phyloP scores from a whole-genome alignment of 37 sponge, comb jelly and placozoan species.

The Hexactinellida sp. region DNA sequence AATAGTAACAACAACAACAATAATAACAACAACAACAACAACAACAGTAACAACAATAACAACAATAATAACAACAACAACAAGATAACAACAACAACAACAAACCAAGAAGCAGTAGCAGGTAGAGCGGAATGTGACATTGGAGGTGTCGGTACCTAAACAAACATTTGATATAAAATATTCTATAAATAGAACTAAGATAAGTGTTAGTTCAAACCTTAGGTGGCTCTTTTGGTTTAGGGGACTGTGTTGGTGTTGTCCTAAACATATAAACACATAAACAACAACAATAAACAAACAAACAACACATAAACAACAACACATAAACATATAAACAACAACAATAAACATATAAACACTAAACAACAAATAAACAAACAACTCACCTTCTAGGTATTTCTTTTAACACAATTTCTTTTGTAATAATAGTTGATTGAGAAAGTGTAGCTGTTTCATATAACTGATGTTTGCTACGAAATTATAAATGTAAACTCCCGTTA shows the following conservation, averaged over 20 bases:
- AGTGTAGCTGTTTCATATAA: constrained; percentile 43
- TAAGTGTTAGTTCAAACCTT: background rate
- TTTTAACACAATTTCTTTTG: background rate
- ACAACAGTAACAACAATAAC: background rate
- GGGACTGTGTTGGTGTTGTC: background rate
- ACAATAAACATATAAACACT: background rate
- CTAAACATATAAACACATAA: background rate
- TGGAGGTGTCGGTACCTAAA: background rate
- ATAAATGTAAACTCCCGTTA: too few species aligned
- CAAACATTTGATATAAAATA: background rate
- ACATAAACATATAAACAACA: background rate
- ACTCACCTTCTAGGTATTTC: background rate
- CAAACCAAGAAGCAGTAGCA: constrained; percentile 49
- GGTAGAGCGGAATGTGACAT: constrained; percentile 43
- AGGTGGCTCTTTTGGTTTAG: background rate
- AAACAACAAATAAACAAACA: background rate
- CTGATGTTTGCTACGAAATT: constrained; percentile 43
- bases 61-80: background rate
- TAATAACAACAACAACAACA: background rate
- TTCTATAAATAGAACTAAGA: too few species aligned
- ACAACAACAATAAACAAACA: background rate
- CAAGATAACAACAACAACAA: background rate
- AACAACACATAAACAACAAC: too few species aligned
- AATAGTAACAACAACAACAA: background rate
- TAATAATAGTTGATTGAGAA: background rate